Evolutionary conservation across 1,140 invertebrate genomes (phyloP).

Genomic region (Teleopsis dalmanni): DNA sequence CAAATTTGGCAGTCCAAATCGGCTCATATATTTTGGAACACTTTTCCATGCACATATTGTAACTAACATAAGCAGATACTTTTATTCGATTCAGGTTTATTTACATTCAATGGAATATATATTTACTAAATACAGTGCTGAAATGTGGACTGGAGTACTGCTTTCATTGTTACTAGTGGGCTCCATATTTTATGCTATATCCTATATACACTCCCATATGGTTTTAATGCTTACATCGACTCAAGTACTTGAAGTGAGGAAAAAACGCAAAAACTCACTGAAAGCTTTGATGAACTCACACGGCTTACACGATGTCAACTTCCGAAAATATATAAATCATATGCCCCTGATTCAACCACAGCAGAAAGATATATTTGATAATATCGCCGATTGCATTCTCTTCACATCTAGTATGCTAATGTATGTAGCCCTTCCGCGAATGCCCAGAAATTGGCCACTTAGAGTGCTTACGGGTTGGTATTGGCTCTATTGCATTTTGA

Average conservation of each 20-base stretch:
- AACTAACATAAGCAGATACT: too few species aligned
- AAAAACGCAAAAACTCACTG: too few species aligned
- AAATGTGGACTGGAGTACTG: slow-evolving; percentile 37
- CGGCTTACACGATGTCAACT: slow-evolving; percentile 16
- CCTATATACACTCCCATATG: slow-evolving; percentile 28
- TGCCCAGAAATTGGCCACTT: slow-evolving; percentile 68
- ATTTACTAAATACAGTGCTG: slow-evolving; percentile 14
- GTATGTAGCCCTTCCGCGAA: slow-evolving; percentile 63
- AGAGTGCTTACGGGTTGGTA: slow-evolving; percentile 74
- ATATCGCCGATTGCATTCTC: slow-evolving; percentile 61
- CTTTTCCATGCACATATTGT: too few species aligned
- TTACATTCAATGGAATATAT: too few species aligned
- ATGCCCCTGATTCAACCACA: background rate
- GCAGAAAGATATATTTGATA: slow-evolving; percentile 54
- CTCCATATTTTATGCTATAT: slow-evolving; percentile 31
- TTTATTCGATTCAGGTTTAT: too few species aligned
- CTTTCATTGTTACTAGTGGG: slow-evolving; percentile 35
- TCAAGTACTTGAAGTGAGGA: background rate
- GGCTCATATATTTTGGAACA: too few species aligned
- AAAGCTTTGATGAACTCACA: background rate
- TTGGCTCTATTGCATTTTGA: slow-evolving; percentile 73
- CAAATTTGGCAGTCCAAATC: too few species aligned
- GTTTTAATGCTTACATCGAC: background rate
- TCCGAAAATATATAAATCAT: slow-evolving; percentile 22
- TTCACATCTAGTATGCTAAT: slow-evolving; percentile 73